A percentile compares a stretch with the other conserved stretches of the same genome.
Conservation (phyloP, 1,140 invertebrate species). For the Scaptomyza montana region DNA sequence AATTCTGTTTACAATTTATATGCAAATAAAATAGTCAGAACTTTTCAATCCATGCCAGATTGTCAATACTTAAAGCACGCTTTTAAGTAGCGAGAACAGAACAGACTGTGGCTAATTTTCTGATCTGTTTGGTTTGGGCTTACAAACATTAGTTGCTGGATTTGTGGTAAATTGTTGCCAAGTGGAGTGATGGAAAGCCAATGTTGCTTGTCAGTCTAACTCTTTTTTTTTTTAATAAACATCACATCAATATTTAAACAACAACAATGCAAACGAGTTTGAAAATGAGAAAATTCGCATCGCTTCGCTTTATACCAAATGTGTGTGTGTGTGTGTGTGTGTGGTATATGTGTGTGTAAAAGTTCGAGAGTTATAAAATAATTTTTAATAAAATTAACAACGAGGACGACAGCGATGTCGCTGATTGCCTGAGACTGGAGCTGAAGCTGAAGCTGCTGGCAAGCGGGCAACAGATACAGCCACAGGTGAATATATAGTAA, state of each 20-base stretch:
- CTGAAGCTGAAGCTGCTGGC: constrained; percentile 10
- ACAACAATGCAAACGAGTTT: constrained; percentile 3
- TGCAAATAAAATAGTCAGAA: no score
- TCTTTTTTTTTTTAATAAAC: constrained; percentile 11
- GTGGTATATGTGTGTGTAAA: constrained; percentile 43
- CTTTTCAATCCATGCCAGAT: neutral
- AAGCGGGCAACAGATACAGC: constrained; percentile 27
- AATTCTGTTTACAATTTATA: no score
- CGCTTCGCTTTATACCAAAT: neutral
- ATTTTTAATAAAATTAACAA: constrained; percentile 82
- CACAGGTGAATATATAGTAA: constrained; percentile 40
- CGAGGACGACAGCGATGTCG: constrained; percentile 44
- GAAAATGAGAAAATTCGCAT: constrained; percentile 24
- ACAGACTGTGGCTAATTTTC: constrained; percentile 11
- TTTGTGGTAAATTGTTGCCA: no score
- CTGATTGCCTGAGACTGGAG: constrained; percentile 59
- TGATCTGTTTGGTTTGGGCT: constrained; percentile 3
- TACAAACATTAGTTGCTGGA: constrained; percentile 5
- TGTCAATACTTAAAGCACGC: neutral
- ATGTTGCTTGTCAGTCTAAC: constrained; percentile 1
- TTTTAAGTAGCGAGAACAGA: no score
- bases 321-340: constrained; percentile 22
- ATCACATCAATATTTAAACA: constrained; percentile 50
- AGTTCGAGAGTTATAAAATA: constrained; percentile 74
- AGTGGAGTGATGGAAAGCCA: neutral